Percentiles rank a stretch among this genome's conserved stretches.
Evolutionary conservation across 1,140 invertebrate species (phyloP).

Genomic region (Bombus consobrinus): DNA sequence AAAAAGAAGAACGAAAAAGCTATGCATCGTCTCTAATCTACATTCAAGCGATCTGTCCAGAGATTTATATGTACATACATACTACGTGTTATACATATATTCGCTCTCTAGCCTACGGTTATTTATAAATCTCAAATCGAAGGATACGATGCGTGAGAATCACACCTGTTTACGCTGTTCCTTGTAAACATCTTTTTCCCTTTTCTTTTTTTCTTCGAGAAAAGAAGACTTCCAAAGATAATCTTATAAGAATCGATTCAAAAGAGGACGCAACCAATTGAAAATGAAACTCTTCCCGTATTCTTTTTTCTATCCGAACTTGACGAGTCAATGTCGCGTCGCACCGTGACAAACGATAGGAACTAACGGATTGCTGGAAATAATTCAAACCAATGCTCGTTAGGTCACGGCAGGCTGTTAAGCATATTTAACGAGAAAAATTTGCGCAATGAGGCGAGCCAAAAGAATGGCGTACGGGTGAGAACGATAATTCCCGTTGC

Average conservation of each 20-base stretch:
- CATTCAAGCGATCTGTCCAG: not conserved
- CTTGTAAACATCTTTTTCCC: no score
- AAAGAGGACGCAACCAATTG: not conserved
- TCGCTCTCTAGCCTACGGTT: not conserved
- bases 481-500: not conserved
- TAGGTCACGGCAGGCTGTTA: conserved; percentile 10
- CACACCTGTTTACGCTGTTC: conserved; percentile 14
- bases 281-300: not conserved
- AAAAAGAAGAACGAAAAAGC: not conserved
- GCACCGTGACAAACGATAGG: no score
- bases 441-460: conserved; percentile 36
- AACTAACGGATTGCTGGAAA: conserved; percentile 47
- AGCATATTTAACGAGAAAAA: conserved; percentile 52
- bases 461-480: conserved; percentile 18
- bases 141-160: not conserved
- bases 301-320: not conserved
- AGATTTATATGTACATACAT: not conserved
- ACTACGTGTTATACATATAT: not conserved
- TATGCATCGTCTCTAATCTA: not conserved
- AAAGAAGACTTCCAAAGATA: not conserved
- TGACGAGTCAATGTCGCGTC: not conserved
- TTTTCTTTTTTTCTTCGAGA: not conserved
- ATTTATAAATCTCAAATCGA: conserved; percentile 35
- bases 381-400: conserved; percentile 23
- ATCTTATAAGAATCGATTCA: not conserved